Evolutionary conservation across 2,797 vertebrate genomes (phyloP), one percentile per base, ranked within the genome.

Genomic region (Sebastes jordani): DNA sequence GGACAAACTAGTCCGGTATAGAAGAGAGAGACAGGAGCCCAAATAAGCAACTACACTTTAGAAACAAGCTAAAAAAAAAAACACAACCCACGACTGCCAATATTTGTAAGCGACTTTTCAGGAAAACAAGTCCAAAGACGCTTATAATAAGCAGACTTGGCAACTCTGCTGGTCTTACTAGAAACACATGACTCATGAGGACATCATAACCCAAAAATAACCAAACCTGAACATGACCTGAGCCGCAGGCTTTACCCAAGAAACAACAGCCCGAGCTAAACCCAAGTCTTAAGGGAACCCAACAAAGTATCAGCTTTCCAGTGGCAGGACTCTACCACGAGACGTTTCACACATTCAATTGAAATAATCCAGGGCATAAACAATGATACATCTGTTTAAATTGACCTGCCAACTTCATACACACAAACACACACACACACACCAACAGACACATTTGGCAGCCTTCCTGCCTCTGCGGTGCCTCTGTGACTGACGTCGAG

Each of bases 401-500:
- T 65, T 81, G 55, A 84, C 74, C 77, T 82, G 81, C 42, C 79
- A 85, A 70, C 81, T 74, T 62, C 38, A 56, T 5, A 30, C 49
- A 58, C 73, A 54, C 54, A 42, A 20, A 62, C 42, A 54, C 59
- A 63, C 58, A 71, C 30, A 52, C 36, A 42, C 38, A 42, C 38
- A 42, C 38, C 13, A 7, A 66, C 23, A 67, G 49, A 66, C 25
- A 61, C 10, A 78, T 18, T 34, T 76, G 80, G 74, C 82, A 56
- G 55, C 68, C 63, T 59, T 63, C 60, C 71, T 72, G 71, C 30
- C 78, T 72, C 87, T 77, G 74, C 11, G 14, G 75, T 67, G 75
- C 75, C 82, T 82, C 74, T 68, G 85, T 78, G 80, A 86, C 84
- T 84, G 89, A 92, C 60, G 22, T 65, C 4, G 55, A 77, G 78